phyloP scores from a whole-genome alignment of 2,113 vertebrate genomes.

The Hystrix brachyura region DNA sequence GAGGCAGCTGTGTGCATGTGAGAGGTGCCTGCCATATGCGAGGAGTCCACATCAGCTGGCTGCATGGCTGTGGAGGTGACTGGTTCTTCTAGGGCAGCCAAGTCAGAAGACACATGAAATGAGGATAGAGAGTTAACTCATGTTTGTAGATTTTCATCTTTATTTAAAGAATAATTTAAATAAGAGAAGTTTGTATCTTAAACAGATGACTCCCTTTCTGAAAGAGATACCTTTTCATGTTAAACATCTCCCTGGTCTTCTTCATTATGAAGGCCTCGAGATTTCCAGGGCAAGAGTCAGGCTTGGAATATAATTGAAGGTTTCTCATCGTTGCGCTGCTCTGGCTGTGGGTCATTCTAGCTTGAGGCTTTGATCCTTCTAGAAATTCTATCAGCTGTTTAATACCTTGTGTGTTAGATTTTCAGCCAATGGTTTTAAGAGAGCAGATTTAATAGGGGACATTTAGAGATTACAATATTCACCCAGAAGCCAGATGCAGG shows the following conservation, averaged over 20 bases:
- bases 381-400: constrained; percentile 13
- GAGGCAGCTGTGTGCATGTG: background rate
- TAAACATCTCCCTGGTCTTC: background rate
- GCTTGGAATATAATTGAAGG: background rate
- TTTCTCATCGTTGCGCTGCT: background rate
- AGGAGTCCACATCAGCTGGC: background rate
- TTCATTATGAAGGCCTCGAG: background rate
- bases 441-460: no score
- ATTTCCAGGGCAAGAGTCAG: background rate
- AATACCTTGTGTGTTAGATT: background rate
- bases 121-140: background rate
- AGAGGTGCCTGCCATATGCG: background rate
- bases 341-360: background rate
- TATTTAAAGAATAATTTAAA: background rate
- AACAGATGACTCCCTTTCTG: constrained; percentile 2
- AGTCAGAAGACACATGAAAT: background rate
- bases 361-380: constrained; percentile 16
- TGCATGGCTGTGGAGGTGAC: background rate
- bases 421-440: no score
- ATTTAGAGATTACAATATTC: no score
- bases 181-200: background rate
- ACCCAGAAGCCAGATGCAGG: no score
- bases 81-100: background rate
- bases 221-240: background rate
- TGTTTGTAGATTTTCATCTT: background rate